phyloP scores from a whole-genome alignment of 2,113 vertebrate species.

The Ellobius talpinus region DNA sequence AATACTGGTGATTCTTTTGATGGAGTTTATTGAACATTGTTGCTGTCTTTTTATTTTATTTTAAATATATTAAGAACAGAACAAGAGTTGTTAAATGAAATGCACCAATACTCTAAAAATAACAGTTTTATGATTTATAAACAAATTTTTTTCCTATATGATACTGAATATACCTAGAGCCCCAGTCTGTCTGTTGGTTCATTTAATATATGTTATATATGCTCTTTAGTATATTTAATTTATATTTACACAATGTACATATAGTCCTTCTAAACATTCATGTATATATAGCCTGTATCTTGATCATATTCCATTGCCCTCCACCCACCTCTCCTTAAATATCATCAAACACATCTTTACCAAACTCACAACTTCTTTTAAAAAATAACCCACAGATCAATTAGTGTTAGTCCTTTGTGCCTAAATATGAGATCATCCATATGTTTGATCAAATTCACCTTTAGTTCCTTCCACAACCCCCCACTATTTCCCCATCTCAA shows the following conservation, averaged over 20 bases:
- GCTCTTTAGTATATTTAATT: background rate
- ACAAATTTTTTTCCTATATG: background rate
- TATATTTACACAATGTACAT: background rate
- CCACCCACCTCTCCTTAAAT: background rate
- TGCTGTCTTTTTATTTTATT: background rate
- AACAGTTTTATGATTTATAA: background rate
- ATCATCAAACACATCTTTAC: background rate
- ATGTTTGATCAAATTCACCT: background rate
- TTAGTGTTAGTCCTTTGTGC: background rate
- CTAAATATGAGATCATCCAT: background rate
- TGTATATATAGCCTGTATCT: background rate
- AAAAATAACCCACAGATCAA: background rate
- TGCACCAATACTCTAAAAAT: background rate
- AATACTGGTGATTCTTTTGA: background rate
- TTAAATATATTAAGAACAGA: background rate
- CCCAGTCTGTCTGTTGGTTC: background rate
- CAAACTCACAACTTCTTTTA: background rate
- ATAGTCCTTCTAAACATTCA: background rate
- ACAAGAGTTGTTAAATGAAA: background rate
- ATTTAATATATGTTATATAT: background rate
- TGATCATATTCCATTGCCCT: background rate
- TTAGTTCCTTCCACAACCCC: background rate
- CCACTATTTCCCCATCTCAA: background rate
- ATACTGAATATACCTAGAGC: background rate
- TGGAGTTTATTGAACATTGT: background rate